Evolutionary conservation across 2,888 invertebrate species (phyloP), one percentile per base, ranked within the genome.

Genomic region (Theretra japonica): DNA sequence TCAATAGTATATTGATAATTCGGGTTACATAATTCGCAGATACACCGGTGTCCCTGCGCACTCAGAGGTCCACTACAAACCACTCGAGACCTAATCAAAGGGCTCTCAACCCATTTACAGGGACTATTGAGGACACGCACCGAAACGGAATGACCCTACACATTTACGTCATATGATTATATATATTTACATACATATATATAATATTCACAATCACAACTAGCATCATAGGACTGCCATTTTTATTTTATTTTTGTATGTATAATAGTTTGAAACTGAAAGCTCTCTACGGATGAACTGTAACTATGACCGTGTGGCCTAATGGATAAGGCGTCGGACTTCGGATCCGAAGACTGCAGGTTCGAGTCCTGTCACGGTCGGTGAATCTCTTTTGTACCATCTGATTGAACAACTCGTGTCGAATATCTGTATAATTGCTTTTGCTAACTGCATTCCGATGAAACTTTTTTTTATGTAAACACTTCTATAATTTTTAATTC

Each of bases 331-430:
- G 95, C 95, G 95, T 96, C 96, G 96, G 96, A 96, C 96, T 96
- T 96, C 96, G 95, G 95, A 96, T 96, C 96, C 96, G 96, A 95
- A 95, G 95, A 96, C 95, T 96, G 96, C 95, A 96, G 95, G 95
- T 96, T 96, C 96, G 95, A 96, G 95, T 96, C 95, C 95, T 95
- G 95, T 96, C 96, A 95, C 96, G 95, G 95, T 96, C 95, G 95
- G 74, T 15, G 41, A 75, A 23, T 30, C 0, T 62, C 15, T 62
- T 21, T 62, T 62, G 19, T 60, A 7, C 4, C 11, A 60, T 57
- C 23, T 8, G 0, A 2, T 57, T 57, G 28, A 11, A 3, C 15
- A 41, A 41, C 11, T 7, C 6, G 33, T 30, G 30, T 30, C 7
- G 30, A 30, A 30, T 5, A 30, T 6, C 3, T 0, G 2, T 30